These are phyloP conservation scores for Acrocephalus kingi DNA, from an alignment of 2,113 vertebrate genomes.

Conservation along the genomic window DNA sequence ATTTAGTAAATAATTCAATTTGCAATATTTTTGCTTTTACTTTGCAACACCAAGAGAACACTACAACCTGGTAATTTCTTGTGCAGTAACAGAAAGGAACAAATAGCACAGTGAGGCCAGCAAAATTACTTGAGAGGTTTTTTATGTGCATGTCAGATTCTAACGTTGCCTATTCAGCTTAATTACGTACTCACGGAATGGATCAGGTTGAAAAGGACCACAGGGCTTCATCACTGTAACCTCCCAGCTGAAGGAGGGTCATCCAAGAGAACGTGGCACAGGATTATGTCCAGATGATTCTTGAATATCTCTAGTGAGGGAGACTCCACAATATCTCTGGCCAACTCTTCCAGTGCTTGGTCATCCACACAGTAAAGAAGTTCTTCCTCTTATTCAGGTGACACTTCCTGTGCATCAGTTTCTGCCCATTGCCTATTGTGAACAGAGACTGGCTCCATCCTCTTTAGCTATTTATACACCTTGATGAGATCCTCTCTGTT, in stretches of 20 bases:
- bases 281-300: neutral
- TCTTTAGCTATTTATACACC: neutral
- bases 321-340: neutral
- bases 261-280: neutral
- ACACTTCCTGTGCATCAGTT: neutral
- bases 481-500: neutral
- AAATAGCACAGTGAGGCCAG: neutral
- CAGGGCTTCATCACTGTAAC: accelerated
- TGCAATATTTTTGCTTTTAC: neutral
- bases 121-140: neutral
- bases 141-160: neutral
- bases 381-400: neutral
- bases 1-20: neutral
- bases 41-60: neutral
- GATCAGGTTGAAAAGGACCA: neutral
- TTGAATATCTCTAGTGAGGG: neutral
- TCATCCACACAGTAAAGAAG: neutral
- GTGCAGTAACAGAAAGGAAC: neutral
- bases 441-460: neutral
- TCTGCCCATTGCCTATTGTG: neutral
- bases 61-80: neutral
- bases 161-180: neutral
- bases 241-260: neutral
- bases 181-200: neutral
- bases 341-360: neutral